phyloP scores from a whole-genome alignment of 2,113 vertebrate species.

The Paratilapia polleni region DNA sequence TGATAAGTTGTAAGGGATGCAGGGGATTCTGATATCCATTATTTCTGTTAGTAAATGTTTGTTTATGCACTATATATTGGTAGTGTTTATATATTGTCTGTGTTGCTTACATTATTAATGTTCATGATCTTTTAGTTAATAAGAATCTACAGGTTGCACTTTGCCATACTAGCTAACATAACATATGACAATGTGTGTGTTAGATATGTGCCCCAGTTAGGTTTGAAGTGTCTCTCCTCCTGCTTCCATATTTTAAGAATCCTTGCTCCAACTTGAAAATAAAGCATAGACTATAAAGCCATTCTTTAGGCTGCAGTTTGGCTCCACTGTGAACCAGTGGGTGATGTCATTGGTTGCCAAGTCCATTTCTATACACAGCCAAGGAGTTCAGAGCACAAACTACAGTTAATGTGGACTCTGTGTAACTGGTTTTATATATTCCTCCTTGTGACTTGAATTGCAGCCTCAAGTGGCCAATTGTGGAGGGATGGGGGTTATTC shows the following conservation, averaged over 20 bases:
- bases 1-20: neutral
- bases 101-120: neutral
- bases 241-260: no score
- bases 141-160: neutral
- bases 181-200: neutral
- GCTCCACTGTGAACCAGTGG: neutral
- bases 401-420: no score
- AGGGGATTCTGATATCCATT: neutral
- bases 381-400: neutral
- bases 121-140: neutral
- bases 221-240: neutral
- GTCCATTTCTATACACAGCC: no score
- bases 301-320: neutral
- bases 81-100: neutral
- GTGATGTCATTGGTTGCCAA: neutral
- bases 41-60: neutral
- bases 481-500: no score
- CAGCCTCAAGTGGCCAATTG: neutral
- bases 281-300: neutral
- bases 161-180: neutral
- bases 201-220: neutral
- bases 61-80: neutral
- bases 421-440: neutral
- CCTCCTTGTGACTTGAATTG: neutral
- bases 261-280: rapidly evolving